Percentiles rank a stretch among this genome's conserved stretches.
phyloP scores from a whole-genome alignment of 2,888 invertebrate genomes.

The Acrocyrtus sp. region DNA sequence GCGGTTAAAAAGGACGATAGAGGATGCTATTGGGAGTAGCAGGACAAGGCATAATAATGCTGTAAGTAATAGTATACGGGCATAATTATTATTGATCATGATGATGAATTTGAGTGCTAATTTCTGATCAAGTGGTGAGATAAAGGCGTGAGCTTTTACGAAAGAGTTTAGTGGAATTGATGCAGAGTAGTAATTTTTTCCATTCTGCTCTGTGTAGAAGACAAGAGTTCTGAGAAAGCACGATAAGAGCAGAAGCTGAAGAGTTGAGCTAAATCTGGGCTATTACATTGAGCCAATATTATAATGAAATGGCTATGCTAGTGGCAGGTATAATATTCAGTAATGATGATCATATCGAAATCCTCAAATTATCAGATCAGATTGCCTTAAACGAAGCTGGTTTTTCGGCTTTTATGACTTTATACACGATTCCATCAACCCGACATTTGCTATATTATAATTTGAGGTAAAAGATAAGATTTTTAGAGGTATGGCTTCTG shows the following conservation, averaged over 20 bases:
- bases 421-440: conserved; percentile 38
- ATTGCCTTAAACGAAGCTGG: conserved; percentile 59
- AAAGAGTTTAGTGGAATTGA: too few species aligned
- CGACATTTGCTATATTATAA: too few species aligned
- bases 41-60: too few species aligned
- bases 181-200: too few species aligned
- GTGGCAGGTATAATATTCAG: conserved; percentile 30
- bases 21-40: too few species aligned
- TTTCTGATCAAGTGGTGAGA: conserved; percentile 51
- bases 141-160: conserved; percentile 41
- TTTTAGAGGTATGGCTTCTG: too few species aligned
- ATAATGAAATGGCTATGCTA: conserved; percentile 24
- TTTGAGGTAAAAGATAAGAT: too few species aligned
- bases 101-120: conserved; percentile 45
- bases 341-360: conserved; percentile 34
- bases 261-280: conserved; percentile 30
- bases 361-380: conserved; percentile 55
- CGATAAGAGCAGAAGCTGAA: too few species aligned
- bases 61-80: conserved; percentile 8
- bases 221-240: too few species aligned
- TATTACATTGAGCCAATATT: conserved; percentile 47
- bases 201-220: too few species aligned
- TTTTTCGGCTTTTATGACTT: conserved; percentile 58
- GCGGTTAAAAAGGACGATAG: too few species aligned
- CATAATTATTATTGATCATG: too few species aligned